Evolutionary conservation across 2,797 vertebrate genomes (phyloP), one percentile per base, ranked within the genome.

Genomic region (Pitangus sulphuratus): DNA sequence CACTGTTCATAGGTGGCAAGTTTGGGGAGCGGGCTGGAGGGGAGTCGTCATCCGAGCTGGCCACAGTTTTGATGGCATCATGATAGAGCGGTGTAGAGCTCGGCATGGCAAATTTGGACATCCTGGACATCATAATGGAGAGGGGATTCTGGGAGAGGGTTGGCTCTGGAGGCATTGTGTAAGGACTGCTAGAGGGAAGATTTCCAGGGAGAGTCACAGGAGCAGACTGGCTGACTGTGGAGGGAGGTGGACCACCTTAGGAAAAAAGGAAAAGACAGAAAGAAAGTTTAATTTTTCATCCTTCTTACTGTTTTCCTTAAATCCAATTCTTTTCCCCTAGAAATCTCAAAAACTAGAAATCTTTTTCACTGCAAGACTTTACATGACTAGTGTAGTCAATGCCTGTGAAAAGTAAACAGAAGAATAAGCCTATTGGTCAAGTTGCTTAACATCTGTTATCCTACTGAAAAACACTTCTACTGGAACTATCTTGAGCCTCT

Each of bases 101-200:
- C 91, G 99, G 99, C 99, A 99, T 99, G 77, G 99, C 99, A 96
- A 99, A 99, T 98, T 99, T 99, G 95, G 99, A 99, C 99, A 99
- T 99, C 93, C 99, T 99, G 84, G 99, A 99, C 99, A 99, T 99
- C 99, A 99, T 99, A 92, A 99, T 99, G 84, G 99, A 99, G 68
- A 99, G 99, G 28, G 99, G 99, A 94, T 99, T 99, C 98, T 99
- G 99, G 92, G 99, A 99, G 60, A 99, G 98, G 93, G 99, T 99
- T 28, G 99, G 99, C 98, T 99, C 99, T 37, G 99, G 99, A 84
- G 99, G 99, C 98, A 99, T 99, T 95, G 98, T 98, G 93, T 99
- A 99, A 26, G 99, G 99, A 96, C 99, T 99, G 95, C 99, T 99
- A 97, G 99, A 98, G 87, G 99, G 99, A 97, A 99, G 99, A 95